Base-by-base conservation (phyloP, 2,797 vertebrate species). In the Hapalemur alaotrensis region DNA sequence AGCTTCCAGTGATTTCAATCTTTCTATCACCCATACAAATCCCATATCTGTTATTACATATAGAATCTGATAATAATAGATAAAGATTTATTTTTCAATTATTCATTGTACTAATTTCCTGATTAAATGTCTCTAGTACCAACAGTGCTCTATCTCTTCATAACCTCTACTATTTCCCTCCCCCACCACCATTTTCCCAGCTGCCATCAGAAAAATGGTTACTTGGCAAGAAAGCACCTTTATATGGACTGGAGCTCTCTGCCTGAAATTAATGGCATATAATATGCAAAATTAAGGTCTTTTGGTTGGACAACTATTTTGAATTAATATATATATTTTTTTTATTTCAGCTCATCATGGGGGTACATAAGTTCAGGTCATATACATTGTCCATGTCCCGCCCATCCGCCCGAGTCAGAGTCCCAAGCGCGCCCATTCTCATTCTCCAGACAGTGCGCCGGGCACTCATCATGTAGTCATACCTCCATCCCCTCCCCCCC, bases 1-100 rank as follows among this genome's bases (percentile, higher is more conserved):
- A 95, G 88, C 93, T 78, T 91, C 82, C 61, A 61, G 52, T 92
- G 78, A 95, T 95, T 97, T 97, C 93, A 93, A 50, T 97, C 75
- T 97, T 98, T 95, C 85, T 95, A 72, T 83, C 87, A 92, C 48
- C 46, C 75, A 85, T 87, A 95, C 73, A 95, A 97, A 97, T 93
- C 10, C 32, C 32, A 65, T 87, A 93, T 91, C 86, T 95, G 23
- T 59, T 59, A 59, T 28, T 25, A 86, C 48, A 79, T 93, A 91
- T 30, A 91, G 7, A 93, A 13, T 95, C 48, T 93, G 57, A 93
- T 86, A 96, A 88, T 0, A 93, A 87, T 54, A 96, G 63, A 92
- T 84, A 67, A 79, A 89, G 41, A 91, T 95, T 96, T 97, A 95
- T 97, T 96, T 95, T 94, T 94, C 69, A 46, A 14, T 92, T 96